Evolutionary conservation across 2,888 invertebrate genomes (phyloP).

Genomic region (Copidosoma aretas): DNA sequence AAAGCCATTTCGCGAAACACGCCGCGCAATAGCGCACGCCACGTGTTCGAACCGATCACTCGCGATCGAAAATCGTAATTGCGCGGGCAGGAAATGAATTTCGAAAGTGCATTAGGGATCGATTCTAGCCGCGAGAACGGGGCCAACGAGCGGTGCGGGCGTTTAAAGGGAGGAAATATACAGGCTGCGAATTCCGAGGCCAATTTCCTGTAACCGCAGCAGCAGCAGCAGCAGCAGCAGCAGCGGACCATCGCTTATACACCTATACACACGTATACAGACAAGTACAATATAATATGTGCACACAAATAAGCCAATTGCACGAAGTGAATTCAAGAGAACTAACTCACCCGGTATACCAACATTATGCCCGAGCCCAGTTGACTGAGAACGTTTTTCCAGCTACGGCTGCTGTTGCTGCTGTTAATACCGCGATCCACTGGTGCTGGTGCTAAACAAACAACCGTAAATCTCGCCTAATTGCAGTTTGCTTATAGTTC

Average conservation of each 20-base stretch:
- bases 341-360: too few species aligned
- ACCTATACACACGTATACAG: background rate
- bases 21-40: too few species aligned
- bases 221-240: conserved; percentile 1
- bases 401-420: too few species aligned
- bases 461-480: background rate
- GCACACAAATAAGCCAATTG: background rate
- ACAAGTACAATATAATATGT: too few species aligned
- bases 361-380: background rate
- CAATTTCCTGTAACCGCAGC: conserved; percentile 13
- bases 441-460: background rate
- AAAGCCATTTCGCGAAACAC: too few species aligned
- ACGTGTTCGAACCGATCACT: too few species aligned
- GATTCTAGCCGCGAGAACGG: background rate
- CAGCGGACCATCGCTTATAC: background rate
- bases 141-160: background rate
- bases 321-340: background rate
- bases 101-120: background rate
- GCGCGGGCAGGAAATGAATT: background rate
- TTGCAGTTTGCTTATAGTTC: background rate
- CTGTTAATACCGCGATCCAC: too few species aligned
- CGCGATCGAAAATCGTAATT: background rate
- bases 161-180: background rate
- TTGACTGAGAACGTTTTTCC: background rate
- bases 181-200: conserved; percentile 14